Conservation (phyloP, 92 coral and sea anemone species). For the Porites divaricata region DNA sequence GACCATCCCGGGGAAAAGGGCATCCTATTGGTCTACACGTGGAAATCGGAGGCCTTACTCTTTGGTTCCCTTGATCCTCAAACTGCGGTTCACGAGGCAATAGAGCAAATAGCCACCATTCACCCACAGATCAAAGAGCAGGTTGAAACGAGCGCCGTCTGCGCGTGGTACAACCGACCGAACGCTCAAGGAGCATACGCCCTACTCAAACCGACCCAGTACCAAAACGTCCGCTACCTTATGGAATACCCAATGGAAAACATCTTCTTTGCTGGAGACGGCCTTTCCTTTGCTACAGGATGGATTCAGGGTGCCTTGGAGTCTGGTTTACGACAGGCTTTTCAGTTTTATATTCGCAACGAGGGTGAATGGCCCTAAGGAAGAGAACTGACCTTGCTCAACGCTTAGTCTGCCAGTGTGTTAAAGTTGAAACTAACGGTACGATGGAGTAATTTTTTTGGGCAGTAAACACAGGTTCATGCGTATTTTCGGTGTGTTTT, state of each 20-base stretch:
- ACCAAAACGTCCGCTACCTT: slow-evolving; percentile 19
- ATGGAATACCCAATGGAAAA: background rate
- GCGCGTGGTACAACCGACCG: background rate
- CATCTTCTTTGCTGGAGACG: background rate
- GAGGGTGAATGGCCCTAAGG: background rate
- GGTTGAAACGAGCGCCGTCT: no score
- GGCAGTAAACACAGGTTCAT: no score
- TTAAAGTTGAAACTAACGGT: no score
- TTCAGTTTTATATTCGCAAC: slow-evolving; percentile 44
- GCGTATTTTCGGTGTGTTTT: no score
- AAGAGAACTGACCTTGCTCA: background rate
- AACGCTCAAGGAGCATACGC: no score
- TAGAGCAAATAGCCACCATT: slow-evolving; percentile 20
- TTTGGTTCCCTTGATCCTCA: slow-evolving; percentile 14
- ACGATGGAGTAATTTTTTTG: no score
- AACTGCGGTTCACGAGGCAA: background rate
- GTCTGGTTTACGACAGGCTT: slow-evolving; percentile 43
- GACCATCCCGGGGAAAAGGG: slow-evolving; percentile 35
- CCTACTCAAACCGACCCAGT: background rate
- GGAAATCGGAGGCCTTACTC: background rate
- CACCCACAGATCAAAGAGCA: slow-evolving; percentile 14
- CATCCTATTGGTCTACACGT: slow-evolving; percentile 16
- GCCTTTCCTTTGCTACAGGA: slow-evolving; percentile 36
- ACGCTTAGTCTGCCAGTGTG: no score
- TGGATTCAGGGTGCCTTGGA: slow-evolving; percentile 62